A percentile compares a stretch with the other conserved stretches of the same genome.
These are phyloP conservation scores for Strigops habroptila DNA, from an alignment of 2,113 vertebrate genomes.

Conservation along the genomic window DNA sequence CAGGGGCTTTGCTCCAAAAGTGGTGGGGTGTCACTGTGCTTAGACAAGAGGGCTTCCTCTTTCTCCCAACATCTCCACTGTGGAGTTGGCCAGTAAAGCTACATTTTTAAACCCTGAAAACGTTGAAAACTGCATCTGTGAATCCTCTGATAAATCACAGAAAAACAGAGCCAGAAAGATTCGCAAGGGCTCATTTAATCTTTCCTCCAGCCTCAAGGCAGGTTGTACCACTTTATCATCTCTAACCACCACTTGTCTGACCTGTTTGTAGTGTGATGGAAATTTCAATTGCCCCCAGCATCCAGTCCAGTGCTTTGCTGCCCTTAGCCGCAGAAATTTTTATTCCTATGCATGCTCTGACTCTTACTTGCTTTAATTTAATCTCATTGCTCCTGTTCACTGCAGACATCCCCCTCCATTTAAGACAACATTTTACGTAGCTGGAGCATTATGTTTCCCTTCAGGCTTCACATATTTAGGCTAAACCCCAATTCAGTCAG, in stretches of 20 bases:
- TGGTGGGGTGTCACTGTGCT: neutral
- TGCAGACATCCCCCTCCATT: neutral
- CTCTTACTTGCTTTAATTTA: neutral
- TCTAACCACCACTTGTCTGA: neutral
- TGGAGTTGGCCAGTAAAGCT: neutral
- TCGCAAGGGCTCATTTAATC: constrained; percentile 4
- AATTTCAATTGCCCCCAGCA: neutral
- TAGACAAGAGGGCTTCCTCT: neutral
- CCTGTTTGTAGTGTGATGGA: neutral
- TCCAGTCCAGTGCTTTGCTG: neutral
- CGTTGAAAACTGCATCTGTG: neutral
- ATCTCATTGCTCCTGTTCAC: neutral
- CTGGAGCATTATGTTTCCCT: neutral
- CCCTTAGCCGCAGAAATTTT: neutral
- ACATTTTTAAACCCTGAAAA: neutral
- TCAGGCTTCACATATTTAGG: neutral
- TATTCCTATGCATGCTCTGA: neutral
- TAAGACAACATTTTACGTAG: neutral
- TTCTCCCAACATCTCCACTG: neutral
- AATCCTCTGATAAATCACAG: neutral
- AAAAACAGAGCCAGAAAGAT: neutral
- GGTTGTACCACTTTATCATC: neutral
- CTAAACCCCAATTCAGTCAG: neutral
- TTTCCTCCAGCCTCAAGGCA: constrained; percentile 23
- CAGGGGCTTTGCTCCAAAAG: neutral